Conservation (phyloP, 2,797 vertebrate genomes). For the Pantherophis vulpinus region DNA sequence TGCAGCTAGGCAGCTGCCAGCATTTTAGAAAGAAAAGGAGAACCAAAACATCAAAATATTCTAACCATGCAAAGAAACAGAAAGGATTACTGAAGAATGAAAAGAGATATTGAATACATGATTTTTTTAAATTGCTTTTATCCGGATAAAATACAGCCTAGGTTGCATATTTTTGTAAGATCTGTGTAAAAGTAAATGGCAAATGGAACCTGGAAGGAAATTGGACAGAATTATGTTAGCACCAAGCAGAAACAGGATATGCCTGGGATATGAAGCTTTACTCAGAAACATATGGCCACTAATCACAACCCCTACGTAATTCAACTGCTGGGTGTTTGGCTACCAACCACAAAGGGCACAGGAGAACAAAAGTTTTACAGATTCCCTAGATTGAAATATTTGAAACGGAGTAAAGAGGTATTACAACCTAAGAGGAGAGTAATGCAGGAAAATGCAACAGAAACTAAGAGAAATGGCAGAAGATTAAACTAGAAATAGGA, state of each 20-base stretch:
- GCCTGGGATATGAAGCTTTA: background rate
- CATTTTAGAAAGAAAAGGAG: background rate
- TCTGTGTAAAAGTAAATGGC: background rate
- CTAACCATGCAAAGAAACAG: background rate
- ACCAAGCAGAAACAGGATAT: background rate
- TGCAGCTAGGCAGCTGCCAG: background rate
- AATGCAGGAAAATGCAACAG: background rate
- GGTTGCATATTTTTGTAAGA: background rate
- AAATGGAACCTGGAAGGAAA: background rate
- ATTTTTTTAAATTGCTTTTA: background rate
- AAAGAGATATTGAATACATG: background rate
- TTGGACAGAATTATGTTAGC: background rate
- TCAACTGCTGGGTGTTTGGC: background rate
- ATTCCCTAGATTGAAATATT: background rate
- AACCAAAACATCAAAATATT: too few relatives aligned
- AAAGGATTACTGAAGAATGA: background rate
- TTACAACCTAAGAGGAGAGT: background rate
- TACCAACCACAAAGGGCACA: background rate
- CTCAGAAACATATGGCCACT: background rate
- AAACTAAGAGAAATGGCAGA: background rate
- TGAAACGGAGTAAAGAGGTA: background rate
- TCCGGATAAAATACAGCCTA: background rate
- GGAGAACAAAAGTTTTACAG: background rate
- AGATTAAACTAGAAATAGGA: background rate
- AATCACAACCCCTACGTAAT: background rate